A percentile compares a stretch with the other conserved stretches of the same genome.
These are phyloP conservation scores for Netelia melanura DNA, from an alignment of 2,888 invertebrate genomes.

Conservation along the genomic window DNA sequence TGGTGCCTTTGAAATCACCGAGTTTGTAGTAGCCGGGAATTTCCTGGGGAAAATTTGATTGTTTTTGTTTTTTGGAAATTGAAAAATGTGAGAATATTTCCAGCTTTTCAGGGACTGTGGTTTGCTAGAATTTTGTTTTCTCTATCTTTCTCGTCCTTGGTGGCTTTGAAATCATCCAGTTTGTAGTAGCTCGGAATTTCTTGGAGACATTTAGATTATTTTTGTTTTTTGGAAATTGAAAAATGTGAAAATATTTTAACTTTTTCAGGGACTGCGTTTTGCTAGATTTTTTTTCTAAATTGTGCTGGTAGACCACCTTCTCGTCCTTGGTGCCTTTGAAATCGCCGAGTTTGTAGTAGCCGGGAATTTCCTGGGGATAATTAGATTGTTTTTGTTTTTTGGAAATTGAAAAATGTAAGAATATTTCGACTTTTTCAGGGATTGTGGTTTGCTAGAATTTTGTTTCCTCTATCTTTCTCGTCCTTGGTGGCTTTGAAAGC, in stretches of 20 bases:
- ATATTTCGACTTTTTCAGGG: too few relatives aligned
- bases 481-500: conserved; percentile 65
- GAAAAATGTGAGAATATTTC: neutral
- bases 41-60: conserved; percentile 24
- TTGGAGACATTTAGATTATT: conserved; percentile 13
- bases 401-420: neutral
- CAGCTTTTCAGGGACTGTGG: too few relatives aligned
- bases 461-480: conserved; percentile 28
- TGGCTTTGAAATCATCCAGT: conserved; percentile 71
- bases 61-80: neutral
- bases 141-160: conserved; percentile 49
- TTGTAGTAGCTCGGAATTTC: conserved; percentile 55
- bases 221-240: neutral
- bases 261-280: neutral
- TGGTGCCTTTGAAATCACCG: conserved; percentile 70
- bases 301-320: conserved; percentile 74
- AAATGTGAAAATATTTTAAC: neutral
- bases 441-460: too few relatives aligned
- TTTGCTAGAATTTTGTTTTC: too few relatives aligned
- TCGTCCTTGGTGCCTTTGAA: conserved; percentile 68
- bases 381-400: neutral
- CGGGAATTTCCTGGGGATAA: conserved; percentile 33
- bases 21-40: conserved; percentile 62
- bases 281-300: conserved; percentile 68
- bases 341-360: conserved; percentile 69